Evolutionary conservation across 2,797 vertebrate genomes (phyloP).

Genomic region (Chelon labrosus): DNA sequence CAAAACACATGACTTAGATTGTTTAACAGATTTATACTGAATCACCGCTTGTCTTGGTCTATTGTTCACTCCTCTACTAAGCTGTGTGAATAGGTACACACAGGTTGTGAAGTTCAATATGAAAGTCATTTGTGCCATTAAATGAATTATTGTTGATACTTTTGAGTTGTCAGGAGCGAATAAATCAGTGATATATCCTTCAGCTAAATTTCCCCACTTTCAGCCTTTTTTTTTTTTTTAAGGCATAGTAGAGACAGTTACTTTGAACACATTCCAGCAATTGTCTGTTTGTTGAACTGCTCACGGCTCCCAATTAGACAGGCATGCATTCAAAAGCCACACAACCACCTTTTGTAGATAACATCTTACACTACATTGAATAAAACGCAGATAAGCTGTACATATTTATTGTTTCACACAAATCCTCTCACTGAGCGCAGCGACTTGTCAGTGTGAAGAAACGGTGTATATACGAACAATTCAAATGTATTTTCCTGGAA

Average conservation of each 20-base stretch:
- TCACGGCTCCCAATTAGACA: conserved; percentile 3
- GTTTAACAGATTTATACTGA: conserved; percentile 10
- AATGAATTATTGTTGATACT: too few relatives aligned
- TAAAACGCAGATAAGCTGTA: background rate
- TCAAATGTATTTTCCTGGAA: too few relatives aligned
- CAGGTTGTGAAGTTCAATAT: too few relatives aligned
- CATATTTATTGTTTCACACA: background rate
- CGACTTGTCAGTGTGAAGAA: too few relatives aligned
- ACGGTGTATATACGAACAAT: too few relatives aligned
- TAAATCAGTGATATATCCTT: too few relatives aligned
- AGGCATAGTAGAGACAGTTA: too few relatives aligned
- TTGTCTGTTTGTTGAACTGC: background rate
- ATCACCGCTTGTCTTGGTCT: background rate
- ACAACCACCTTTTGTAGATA: background rate
- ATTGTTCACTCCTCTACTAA: too few relatives aligned
- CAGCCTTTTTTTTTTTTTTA: background rate
- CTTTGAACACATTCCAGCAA: background rate
- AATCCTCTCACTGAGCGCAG: background rate
- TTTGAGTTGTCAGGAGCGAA: too few relatives aligned
- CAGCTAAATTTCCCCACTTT: background rate
- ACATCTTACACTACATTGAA: conserved; percentile 2
- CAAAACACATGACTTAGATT: conserved; percentile 3
- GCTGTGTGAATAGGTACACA: too few relatives aligned
- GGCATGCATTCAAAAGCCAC: background rate
- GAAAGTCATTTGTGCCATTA: too few relatives aligned